Evolutionary conservation across 2,113 vertebrate species (phyloP), one percentile per base, ranked within the genome.

Genomic region (Seriola aureovittata): DNA sequence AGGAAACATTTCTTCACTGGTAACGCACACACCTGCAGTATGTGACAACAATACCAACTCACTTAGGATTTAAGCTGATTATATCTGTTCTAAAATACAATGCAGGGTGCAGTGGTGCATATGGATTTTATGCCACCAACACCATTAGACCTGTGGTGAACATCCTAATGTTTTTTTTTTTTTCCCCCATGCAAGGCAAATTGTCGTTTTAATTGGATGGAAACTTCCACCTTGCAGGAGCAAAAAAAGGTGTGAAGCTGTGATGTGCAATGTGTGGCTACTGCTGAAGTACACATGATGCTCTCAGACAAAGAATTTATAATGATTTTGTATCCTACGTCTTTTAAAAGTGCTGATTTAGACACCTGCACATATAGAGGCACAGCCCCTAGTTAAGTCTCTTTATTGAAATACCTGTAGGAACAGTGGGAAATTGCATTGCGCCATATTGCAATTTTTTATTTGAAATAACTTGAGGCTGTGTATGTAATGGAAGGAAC

Each of bases 91-190:
- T 72, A 3, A 54, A 52, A 42, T 19, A 36, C 58, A 67, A 62
- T 54, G 4, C 34, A 69, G 11, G n/a, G 40, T 10, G 34, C 6
- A 66, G 58, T 4, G 11, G 8, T 60, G 42, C 19, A 8, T 40
- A 73, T 73, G 25, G 70, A 79, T 80, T 81, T 64, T 25, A 63
- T 79, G 63, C 65, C 58, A 23, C 23, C 58, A 63, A 23, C 34
- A 19, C 14, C 13, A 59, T 84, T 71, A 82, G 9, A 14, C 21
- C 8, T 40, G 12, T 13, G 58, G 64, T 71, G 48, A 76, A 71
- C 66, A 29, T 21, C 38, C 16, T 46, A 7, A 48, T 72, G 14
- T 29, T 19, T 7, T 12, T 34, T 19, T 62, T 57, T 8, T 5
- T 38, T 29, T 2, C 2, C 2, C 3, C 3, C 3, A 54, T 54